Conservation (phyloP, 1,140 invertebrate genomes). For the Sarcophaga bullata region DNA sequence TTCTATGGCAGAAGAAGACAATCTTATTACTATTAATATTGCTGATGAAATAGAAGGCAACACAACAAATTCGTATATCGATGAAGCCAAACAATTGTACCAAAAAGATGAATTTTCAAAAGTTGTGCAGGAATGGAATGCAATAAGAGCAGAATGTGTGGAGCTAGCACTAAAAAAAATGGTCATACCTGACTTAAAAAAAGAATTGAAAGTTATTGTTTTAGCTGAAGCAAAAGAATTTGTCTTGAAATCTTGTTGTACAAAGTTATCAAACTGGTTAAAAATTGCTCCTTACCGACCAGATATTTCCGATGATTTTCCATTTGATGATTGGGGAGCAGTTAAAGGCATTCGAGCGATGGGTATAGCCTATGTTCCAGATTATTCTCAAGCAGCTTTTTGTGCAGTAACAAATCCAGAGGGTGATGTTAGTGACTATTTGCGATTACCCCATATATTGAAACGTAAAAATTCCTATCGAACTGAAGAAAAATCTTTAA, state of each 20-base stretch:
- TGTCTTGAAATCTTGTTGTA: slow-evolving; percentile 83
- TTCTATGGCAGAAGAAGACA: slow-evolving; percentile 86
- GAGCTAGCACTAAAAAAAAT: slow-evolving; percentile 88
- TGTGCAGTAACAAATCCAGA: slow-evolving; percentile 86
- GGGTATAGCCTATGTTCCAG: slow-evolving; percentile 87
- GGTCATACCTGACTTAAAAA: slow-evolving; percentile 88
- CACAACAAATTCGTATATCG: slow-evolving; percentile 79
- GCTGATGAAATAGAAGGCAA: slow-evolving; percentile 83
- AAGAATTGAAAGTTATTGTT: slow-evolving; percentile 85
- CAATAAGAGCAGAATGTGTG: slow-evolving; percentile 85
- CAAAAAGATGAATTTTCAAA: slow-evolving; percentile 96
- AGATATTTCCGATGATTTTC: slow-evolving; percentile 72
- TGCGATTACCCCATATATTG: slow-evolving; percentile 86
- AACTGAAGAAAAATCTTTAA: slow-evolving; percentile 74
- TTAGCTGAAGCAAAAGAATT: slow-evolving; percentile 89
- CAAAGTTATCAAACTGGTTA: slow-evolving; percentile 91
- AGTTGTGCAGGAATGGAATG: slow-evolving; percentile 97
- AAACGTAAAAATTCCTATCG: slow-evolving; percentile 83
- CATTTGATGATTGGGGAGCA: slow-evolving; percentile 92
- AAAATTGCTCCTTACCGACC: slow-evolving; percentile 89
- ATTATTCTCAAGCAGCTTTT: slow-evolving; percentile 86
- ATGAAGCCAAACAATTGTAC: slow-evolving; percentile 92
- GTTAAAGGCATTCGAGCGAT: slow-evolving; percentile 87
- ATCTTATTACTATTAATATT: slow-evolving; percentile 79
- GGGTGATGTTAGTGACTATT: slow-evolving; percentile 91